phyloP scores from a whole-genome alignment of 2,113 vertebrate species.

The Apteryx owenii region DNA sequence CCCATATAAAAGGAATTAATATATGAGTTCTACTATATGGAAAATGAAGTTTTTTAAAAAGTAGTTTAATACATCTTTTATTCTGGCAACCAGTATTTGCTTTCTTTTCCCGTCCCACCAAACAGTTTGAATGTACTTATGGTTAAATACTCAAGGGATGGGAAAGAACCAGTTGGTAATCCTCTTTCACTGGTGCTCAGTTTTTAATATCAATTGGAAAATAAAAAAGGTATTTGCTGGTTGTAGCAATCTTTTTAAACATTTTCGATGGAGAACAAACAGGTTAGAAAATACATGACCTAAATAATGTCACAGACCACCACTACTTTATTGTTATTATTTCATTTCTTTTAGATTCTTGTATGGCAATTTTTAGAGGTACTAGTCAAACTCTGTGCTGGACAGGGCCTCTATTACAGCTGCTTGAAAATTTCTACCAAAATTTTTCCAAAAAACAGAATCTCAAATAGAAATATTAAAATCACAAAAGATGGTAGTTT shows the following conservation, averaged over 20 bases:
- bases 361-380: neutral
- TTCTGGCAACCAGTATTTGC: neutral
- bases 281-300: neutral
- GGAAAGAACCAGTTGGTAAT: neutral
- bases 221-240: neutral
- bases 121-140: neutral
- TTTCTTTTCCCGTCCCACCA: neutral
- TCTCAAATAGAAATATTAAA: neutral
- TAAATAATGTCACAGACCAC: neutral
- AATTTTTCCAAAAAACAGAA: neutral
- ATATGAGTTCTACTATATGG: neutral
- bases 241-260: neutral
- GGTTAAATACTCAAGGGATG: neutral
- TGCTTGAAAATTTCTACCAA: neutral
- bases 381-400: neutral
- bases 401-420: neutral
- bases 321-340: neutral
- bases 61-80: neutral
- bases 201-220: neutral
- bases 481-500: neutral
- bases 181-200: neutral
- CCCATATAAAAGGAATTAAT: conserved; percentile 50
- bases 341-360: neutral
- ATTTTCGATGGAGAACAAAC: neutral
- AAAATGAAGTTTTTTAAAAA: neutral